Base-by-base conservation (phyloP, 2,797 vertebrate species). In the Tympanoctomys barrerae region DNA sequence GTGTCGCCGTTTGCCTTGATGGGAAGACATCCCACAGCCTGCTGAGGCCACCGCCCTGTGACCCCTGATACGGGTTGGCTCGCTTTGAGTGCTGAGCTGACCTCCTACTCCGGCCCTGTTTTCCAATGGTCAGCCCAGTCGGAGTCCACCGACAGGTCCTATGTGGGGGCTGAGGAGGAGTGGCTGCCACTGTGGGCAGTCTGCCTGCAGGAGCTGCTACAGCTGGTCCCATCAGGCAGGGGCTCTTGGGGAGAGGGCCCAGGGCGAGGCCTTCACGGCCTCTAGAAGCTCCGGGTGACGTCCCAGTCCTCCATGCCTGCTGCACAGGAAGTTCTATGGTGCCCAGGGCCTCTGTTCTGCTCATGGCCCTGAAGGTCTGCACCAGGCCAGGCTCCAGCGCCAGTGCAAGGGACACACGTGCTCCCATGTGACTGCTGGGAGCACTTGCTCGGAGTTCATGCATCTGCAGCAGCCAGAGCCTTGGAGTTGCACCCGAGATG, bases 231-330 rank as follows among this genome's bases (percentile, higher is more conserved):
- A 57, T 10, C 71, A 75, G 57, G 31, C 28, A 10, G 46, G 18
- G 46, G 61, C 33, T 87, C 68, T 2, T 0, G 3, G 62, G 33
- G 9, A 59, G 46, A 59, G 19, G 39, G 2, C 0, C 68, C 0
- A 9, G 4, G 52, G n/a, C 0, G 2, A 24, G 90, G 59, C 21
- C 7, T 77, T 79, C 36, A 36, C 7, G 18, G 26, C 64, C 49
- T 52, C 14, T 4, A 57, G 91, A 62, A 59, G 33, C 26, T 26
- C 39, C 39, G 39, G 11, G 13, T 54, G 52, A 11, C 13, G 13
- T 92, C 95, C 86, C 39, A 59, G 42, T 84, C 85, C 93, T 96
- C 96, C 96, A 87, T 28, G 16, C 94, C 75, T 66, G 94, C 97
- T 22, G 39, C n/a, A 24, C 71, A 80, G 80, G 39, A 39, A 22